Base-by-base conservation (phyloP, 1,140 invertebrate species). In the Drosophila littoralis region DNA sequence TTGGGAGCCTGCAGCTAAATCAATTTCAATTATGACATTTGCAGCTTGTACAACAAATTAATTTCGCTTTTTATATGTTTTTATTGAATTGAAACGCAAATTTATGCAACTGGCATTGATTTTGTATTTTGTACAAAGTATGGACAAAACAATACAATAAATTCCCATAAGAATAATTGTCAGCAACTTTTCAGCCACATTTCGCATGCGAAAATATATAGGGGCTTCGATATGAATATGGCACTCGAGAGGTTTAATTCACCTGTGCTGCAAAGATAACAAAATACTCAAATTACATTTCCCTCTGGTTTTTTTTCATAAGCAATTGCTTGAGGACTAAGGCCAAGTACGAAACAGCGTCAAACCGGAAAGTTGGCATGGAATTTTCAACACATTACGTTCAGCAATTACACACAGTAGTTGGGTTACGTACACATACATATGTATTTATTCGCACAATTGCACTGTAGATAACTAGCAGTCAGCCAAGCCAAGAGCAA, bases 21-120 rank as follows among this genome's bases (percentile, higher is more conserved):
- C 77, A 84, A 80, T 76, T 68, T 76, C 72, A 82, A 80, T 83
- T 79, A 68, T 80, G 73, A 78, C 72, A 67, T 72, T 81, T 59
- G 79, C 72, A 13, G 50, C 60, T 32, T 42, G 75, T 82, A 69
- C 55, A 71, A 65, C 58, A 13, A 63, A 59, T 64, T 69, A 55
- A 72, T 81, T 59, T 67, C 48, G 67, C 46, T 42, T 72, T 81
- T 50, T 45, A 63, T 63, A 33, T 42, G 38, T 55, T 75, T 52
- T 58, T 73, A 28, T 60, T 51, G 40, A 74, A 81, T 73, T 68
- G 63, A 61, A 78, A 78, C 50, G 64, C 59, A 54, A 78, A 81
- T 82, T 81, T 82, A 81, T 82, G 64, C 79, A 72, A 6, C 43
- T 48, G 52, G 40, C 33, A 7, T 9, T 15, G 35, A 22, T 55